Conservation (phyloP, 2,113 vertebrate genomes). For the Pungitius pungitius region DNA sequence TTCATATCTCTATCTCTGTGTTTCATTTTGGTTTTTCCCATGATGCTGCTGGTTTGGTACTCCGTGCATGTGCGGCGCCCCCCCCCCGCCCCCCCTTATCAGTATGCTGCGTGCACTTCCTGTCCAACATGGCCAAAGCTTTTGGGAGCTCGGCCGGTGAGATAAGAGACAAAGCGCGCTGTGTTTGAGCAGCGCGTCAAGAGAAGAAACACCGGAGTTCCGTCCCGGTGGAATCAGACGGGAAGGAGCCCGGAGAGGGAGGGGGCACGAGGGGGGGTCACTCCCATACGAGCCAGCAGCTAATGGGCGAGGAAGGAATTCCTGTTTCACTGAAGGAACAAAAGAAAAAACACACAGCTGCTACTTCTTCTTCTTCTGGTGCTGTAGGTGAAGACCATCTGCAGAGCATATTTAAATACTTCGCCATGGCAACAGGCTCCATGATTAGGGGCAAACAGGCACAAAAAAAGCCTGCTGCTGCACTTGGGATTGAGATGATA, state of each 20-base stretch:
- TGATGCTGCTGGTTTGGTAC: constrained; percentile 24
- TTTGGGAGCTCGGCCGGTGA: constrained; percentile 75
- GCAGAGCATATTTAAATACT: constrained; percentile 77
- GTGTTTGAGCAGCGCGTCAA: constrained; percentile 58
- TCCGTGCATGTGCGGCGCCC: constrained; percentile 21
- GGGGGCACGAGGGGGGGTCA: too few relatives aligned
- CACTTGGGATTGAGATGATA: constrained; percentile 78
- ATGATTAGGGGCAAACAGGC: constrained; percentile 74
- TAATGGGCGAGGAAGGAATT: neutral
- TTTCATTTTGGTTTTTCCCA: neutral
- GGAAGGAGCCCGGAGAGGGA: neutral
- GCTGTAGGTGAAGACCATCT: constrained; percentile 65
- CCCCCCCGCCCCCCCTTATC: constrained; percentile 58
- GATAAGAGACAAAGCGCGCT: constrained; percentile 67
- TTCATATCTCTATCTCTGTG: too few relatives aligned
- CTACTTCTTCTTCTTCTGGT: constrained; percentile 32
- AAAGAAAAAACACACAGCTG: constrained; percentile 46
- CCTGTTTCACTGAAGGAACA: constrained; percentile 40
- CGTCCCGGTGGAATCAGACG: constrained; percentile 29
- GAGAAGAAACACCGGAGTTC: constrained; percentile 45
- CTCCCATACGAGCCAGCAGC: neutral
- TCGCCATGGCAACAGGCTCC: constrained; percentile 80
- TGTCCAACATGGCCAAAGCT: constrained; percentile 66
- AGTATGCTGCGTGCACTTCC: constrained; percentile 68
- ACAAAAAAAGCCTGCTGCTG: constrained; percentile 65